Conservation (phyloP, 2,888 invertebrate species). For the Cyclophora albipunctata region DNA sequence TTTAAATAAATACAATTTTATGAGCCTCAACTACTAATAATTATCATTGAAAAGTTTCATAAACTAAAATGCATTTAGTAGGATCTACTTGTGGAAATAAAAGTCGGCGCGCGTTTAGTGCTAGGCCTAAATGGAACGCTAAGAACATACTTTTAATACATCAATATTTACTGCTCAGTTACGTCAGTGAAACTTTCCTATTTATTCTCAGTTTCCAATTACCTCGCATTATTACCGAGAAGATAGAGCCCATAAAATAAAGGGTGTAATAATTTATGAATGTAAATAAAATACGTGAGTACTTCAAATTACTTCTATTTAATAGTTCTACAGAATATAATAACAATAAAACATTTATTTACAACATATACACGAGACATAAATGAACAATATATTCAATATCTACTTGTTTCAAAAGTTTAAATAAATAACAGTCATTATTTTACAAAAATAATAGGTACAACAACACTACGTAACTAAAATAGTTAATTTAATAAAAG, state of each 20-base stretch:
- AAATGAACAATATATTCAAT: constrained; percentile 45
- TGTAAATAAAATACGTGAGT: constrained; percentile 4
- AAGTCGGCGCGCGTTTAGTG: not conserved
- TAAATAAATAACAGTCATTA: constrained; percentile 64
- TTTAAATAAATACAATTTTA: too few relatives aligned
- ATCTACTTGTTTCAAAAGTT: constrained; percentile 33
- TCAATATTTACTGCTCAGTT: too few relatives aligned
- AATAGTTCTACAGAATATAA: constrained; percentile 48
- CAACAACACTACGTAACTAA: constrained; percentile 29
- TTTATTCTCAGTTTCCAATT: too few relatives aligned
- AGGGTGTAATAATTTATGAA: not conserved
- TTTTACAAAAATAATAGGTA: constrained; percentile 22
- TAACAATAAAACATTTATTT: constrained; percentile 68
- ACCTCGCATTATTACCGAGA: too few relatives aligned
- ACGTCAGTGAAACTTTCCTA: too few relatives aligned
- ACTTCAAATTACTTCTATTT: constrained; percentile 37
- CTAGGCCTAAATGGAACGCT: constrained; percentile 1
- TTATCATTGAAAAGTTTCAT: too few relatives aligned
- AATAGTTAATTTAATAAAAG: not conserved
- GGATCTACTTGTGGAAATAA: too few relatives aligned
- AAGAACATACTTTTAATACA: too few relatives aligned
- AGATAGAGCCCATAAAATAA: too few relatives aligned
- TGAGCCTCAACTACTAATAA: too few relatives aligned
- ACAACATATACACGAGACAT: constrained; percentile 32
- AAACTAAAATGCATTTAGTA: too few relatives aligned